Conservation (phyloP, 53 echinoderm and acorn worm species). For the Echinarachnius parma region DNA sequence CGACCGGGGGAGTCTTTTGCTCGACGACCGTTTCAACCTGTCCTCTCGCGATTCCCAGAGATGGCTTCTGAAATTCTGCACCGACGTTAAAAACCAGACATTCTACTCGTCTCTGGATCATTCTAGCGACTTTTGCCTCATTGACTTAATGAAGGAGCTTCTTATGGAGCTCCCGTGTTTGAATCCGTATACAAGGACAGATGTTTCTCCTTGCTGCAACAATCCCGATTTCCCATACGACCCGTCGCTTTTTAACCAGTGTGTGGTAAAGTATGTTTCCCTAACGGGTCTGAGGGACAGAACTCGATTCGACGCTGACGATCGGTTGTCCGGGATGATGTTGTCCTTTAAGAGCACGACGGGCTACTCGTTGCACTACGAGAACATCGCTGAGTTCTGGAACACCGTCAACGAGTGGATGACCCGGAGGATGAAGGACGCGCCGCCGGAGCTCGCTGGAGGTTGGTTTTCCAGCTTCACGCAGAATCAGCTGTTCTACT, state of each 20-base stretch:
- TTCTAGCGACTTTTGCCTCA: conserved; percentile 48
- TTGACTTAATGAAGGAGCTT: conserved; percentile 45
- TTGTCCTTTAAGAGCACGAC: conserved; percentile 42
- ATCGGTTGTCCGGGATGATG: conserved; percentile 28
- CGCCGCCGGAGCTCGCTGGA: conserved; percentile 42
- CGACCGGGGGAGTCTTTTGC: conserved; percentile 43
- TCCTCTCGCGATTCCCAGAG: conserved; percentile 46
- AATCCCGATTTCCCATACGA: conserved; percentile 55
- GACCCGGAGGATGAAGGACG: conserved; percentile 29
- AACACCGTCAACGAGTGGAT: conserved; percentile 51
- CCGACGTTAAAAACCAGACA: conserved; percentile 44
- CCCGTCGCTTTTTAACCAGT: conserved; percentile 52
- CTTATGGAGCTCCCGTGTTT: conserved; percentile 56
- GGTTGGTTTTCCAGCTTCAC: conserved; percentile 72
- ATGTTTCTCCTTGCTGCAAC: conserved; percentile 57
- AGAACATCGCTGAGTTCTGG: conserved; percentile 59
- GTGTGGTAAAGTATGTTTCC: conserved; percentile 21
- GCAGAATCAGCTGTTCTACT: conserved; percentile 61
- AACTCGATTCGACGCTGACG: conserved; percentile 7
- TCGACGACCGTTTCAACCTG: conserved; percentile 57
- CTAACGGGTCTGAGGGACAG: neutral
- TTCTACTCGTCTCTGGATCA: conserved; percentile 36
- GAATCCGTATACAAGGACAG: neutral
- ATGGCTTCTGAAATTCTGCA: conserved; percentile 72
- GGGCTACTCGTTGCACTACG: conserved; percentile 42